Evolutionary conservation across 2,888 invertebrate genomes (phyloP).

Genomic region (Sinodicranocentrus sp.): DNA sequence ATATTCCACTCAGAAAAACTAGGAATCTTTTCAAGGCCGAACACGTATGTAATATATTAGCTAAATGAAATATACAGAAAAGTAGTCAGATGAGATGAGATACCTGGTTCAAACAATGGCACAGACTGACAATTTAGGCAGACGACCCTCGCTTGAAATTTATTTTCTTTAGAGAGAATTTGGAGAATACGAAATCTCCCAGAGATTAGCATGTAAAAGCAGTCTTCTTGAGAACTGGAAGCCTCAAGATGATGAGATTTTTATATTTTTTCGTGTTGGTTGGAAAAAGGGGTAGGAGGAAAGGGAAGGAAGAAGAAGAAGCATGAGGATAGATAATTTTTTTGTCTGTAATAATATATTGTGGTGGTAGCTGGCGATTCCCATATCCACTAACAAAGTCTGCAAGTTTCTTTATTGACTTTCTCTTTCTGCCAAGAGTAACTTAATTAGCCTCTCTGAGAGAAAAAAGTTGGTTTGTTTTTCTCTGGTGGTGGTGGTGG

Average conservation of each 20-base stretch:
- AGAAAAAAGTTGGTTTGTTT: constrained; percentile 4
- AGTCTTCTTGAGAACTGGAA: constrained; percentile 34
- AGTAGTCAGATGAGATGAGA: constrained; percentile 76
- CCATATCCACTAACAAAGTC: constrained; percentile 9
- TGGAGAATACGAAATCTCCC: constrained; percentile 28
- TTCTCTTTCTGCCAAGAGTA: constrained; percentile 19
- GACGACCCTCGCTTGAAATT: constrained; percentile 66
- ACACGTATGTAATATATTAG: constrained; percentile 16
- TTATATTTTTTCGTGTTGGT: constrained; percentile 8
- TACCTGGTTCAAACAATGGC: constrained; percentile 76
- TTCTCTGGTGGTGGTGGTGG: constrained; percentile 2
- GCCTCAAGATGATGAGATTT: not conserved
- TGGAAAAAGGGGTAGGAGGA: not conserved
- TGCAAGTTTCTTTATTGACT: constrained; percentile 32
- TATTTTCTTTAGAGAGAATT: constrained; percentile 40
- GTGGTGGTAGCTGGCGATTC: constrained; percentile 24
- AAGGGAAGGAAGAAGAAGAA: constrained; percentile 20
- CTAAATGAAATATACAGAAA: constrained; percentile 56
- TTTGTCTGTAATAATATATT: constrained; percentile 24
- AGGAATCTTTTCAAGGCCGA: constrained; percentile 23
- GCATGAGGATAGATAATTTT: not conserved
- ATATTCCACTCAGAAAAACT: constrained; percentile 9
- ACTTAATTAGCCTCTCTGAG: constrained; percentile 31
- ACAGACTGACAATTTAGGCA: constrained; percentile 70
- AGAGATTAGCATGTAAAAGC: constrained; percentile 31